Conservation (phyloP, 2,888 invertebrate species). For the Ditula angustiorana region DNA sequence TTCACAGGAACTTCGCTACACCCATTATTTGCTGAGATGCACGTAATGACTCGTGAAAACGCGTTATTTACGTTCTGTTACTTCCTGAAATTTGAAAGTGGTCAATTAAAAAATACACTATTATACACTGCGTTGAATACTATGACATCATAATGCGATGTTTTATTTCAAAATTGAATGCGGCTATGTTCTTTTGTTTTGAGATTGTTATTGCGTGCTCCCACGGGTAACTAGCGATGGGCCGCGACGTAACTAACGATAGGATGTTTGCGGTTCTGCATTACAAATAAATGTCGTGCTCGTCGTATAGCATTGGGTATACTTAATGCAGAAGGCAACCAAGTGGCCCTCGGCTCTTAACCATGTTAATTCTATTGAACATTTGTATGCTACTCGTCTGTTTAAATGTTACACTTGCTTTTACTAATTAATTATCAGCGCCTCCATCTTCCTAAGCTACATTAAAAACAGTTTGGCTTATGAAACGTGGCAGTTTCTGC, state of each 20-base stretch:
- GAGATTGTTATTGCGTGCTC: conserved; percentile 47
- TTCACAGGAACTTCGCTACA: conserved; percentile 47
- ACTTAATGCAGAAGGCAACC: conserved; percentile 20
- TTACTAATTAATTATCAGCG: background rate
- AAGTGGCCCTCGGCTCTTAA: background rate
- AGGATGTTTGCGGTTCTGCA: conserved; percentile 74
- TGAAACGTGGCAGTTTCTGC: conserved; percentile 12
- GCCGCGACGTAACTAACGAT: conserved; percentile 50
- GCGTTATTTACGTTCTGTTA: conserved; percentile 29
- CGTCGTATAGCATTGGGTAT: conserved; percentile 47
- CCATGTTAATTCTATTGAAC: background rate
- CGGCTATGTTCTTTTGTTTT: conserved; percentile 32
- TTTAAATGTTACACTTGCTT: background rate
- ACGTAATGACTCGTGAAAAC: conserved; percentile 41
- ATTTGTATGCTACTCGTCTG: background rate
- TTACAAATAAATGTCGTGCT: conserved; percentile 70
- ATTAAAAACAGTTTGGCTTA: background rate
- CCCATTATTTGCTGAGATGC: conserved; percentile 28
- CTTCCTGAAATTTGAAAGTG: conserved; percentile 34
- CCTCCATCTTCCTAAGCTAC: background rate
- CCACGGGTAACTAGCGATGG: conserved; percentile 43
- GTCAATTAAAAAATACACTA: conserved; percentile 5
- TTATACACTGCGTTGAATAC: conserved; percentile 22
- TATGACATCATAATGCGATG: conserved; percentile 36
- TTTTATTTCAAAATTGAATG: conserved; percentile 42